Evolutionary conservation across 2,797 vertebrate species (phyloP).

Genomic region (Etheostoma perlongum): DNA sequence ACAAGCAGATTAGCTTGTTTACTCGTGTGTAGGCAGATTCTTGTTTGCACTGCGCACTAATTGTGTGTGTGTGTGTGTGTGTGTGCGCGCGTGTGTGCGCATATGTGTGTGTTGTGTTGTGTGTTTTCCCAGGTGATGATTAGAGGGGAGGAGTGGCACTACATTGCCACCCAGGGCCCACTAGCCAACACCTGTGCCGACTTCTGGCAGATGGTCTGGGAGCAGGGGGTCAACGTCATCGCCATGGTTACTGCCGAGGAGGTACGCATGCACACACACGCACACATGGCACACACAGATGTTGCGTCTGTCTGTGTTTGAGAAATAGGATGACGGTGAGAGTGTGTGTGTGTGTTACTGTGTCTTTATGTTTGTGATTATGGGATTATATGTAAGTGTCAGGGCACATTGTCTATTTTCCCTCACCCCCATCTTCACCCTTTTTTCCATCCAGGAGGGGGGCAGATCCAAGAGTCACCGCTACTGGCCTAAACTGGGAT

Average conservation of each 20-base stretch:
- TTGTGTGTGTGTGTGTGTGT: constrained; percentile 42
- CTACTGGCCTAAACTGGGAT: constrained; percentile 98
- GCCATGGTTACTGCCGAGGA: constrained; percentile 99
- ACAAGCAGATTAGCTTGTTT: not conserved
- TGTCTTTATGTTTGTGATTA: constrained; percentile 9
- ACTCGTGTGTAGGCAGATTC: not conserved
- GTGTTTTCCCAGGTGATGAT: constrained; percentile 88
- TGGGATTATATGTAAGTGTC: not conserved
- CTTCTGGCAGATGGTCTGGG: constrained; percentile 99
- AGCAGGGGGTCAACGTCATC: constrained; percentile 97
- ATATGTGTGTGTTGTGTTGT: constrained; percentile 41
- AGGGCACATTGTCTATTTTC: not conserved
- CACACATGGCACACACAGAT: constrained; percentile 21
- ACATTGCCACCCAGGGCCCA: constrained; percentile 97
- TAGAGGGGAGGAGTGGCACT: constrained; percentile 95
- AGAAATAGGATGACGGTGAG: constrained; percentile 14
- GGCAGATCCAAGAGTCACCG: constrained; percentile 95
- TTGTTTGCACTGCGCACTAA: not conserved
- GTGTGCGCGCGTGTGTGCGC: constrained; percentile 31
- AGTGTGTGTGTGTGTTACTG: constrained; percentile 7
- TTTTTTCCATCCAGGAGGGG: constrained; percentile 86
- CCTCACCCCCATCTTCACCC: not conserved
- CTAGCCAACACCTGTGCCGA: constrained; percentile 95
- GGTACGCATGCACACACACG: constrained; percentile 79
- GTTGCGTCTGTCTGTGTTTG: constrained; percentile 32